Base-by-base conservation (phyloP, 2,888 invertebrate genomes). In the Clanis bilineata region DNA sequence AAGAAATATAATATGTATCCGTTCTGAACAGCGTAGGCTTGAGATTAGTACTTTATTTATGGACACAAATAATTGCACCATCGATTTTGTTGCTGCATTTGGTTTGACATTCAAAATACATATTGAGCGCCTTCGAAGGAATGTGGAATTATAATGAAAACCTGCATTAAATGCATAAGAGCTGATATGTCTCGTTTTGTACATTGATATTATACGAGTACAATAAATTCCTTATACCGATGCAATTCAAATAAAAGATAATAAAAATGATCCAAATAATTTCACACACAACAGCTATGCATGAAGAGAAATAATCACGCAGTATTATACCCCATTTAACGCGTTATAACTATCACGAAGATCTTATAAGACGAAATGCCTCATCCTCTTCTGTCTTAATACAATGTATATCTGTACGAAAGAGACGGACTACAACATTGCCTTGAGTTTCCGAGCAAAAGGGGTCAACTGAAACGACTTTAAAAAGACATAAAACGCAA, bases 1-100 rank as follows among this genome's bases (percentile, higher is more conserved):
- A 88, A 84, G 82, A 85, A 85, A 86, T 85, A 89, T 86, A 82
- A 74, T 78, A 88, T 88, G 86, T 86, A 87, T 90, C 90, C 89
- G 90, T 83, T 78, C 74, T 63, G 71, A 64, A 62, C 36, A 67
- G 88, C 83, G 91, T 92, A 76, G 82, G 82, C 60, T 75, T 75
- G 15, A 70, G 64, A 75, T 79, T 73, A 74, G 68, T 68, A 76
- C 63, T 76, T 59, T 55, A 55, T 58, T 58, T 43, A 57, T 57
- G 39, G 43, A 57, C 18, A 44, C 23, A 56, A 9, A 58, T 58
- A 59, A 59, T 45, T 44, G 55, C 55, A 32, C 58, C 38, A 23
- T 38, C 39, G 39, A 51, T 51, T 58, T 51, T 12, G 38, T 23
- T 51, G 47, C 18, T 58, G 39, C 28, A 58, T 58, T 58, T 58